Percentiles rank a stretch among this genome's conserved stretches.
These are phyloP conservation scores for Oceanites oceanicus DNA, from an alignment of 2,113 vertebrate genomes.

Conservation along the genomic window DNA sequence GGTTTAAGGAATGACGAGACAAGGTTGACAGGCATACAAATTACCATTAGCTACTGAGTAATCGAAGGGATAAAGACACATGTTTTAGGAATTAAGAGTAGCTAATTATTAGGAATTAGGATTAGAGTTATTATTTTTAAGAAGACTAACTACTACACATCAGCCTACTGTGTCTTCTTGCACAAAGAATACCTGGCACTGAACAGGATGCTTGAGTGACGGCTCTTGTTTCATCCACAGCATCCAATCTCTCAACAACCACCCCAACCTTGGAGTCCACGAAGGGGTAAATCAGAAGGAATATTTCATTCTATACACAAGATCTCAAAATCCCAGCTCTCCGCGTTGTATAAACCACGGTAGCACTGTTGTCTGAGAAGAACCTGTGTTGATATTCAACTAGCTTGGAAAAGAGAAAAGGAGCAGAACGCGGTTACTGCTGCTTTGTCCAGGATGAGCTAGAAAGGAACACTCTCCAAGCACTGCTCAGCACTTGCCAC, in stretches of 20 bases:
- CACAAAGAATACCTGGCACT: background rate
- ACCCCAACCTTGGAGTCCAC: background rate
- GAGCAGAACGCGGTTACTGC: background rate
- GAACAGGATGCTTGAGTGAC: background rate
- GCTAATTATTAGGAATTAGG: constrained; percentile 1
- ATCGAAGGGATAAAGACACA: constrained; percentile 2
- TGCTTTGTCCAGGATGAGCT: background rate
- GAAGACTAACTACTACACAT: background rate
- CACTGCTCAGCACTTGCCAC: background rate
- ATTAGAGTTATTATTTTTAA: background rate
- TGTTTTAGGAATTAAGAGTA: background rate
- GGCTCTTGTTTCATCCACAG: background rate
- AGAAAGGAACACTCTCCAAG: background rate
- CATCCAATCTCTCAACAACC: background rate
- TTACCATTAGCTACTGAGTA: background rate
- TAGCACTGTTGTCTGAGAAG: background rate
- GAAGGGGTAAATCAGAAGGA: background rate
- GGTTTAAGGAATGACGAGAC: background rate
- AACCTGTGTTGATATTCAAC: background rate
- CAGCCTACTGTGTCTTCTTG: background rate
- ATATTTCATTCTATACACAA: background rate
- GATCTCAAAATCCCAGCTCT: background rate
- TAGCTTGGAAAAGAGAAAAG: background rate
- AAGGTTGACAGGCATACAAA: background rate
- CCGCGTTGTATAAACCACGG: fast-evolving